Base-by-base conservation (phyloP, 2,888 invertebrate species). In the Celastrina argiolus region DNA sequence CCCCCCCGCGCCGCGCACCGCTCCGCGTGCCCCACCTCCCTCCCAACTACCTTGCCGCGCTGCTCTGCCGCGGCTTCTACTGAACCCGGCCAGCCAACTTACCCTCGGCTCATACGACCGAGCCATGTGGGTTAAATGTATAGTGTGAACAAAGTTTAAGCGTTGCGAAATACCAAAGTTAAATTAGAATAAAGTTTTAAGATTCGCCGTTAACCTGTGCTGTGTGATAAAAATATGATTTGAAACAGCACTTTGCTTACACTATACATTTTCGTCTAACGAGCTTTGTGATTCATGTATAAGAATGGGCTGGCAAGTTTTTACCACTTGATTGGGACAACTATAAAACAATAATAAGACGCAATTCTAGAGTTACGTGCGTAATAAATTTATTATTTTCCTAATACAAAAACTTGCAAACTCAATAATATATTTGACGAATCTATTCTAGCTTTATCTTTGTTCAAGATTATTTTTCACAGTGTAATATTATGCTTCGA, bases 51-150 rank as follows among this genome's bases (percentile, higher is more conserved):
- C 86, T 88, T 67, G 88, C 88, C 73, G 86, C 88, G 72, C 80
- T 87, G 78, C 86, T 88, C 70, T 89, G 90, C 81, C 87, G 87
- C 79, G 86, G 86, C 82, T 90, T 88, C 81, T 88, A 88, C 79
- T 88, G 67, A 69, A 73, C 69, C 69, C 67, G 73, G 76, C 69
- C 74, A 69, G 74, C 70, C 69, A 67, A 63, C 70, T 63, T 69
- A 66, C 28, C 67, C 34, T 67, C 67, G 67, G 63, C 41, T 16
- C 5, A 12, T 31, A 34, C 41, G 12, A 41, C 26, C 7, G 39
- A 63, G n/a, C 8, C 41, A 14, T 18, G 18, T n/a, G 2, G 12
- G 51, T 51, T 51, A 14, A 51, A 51, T 22, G 51, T 51, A 51
- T 51, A 0, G 51, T 26, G 22, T 12, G 22, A 51, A 26, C 22